Percentiles rank a stretch among this genome's conserved stretches.
These are phyloP conservation scores for Actinia tenebrosa DNA, from an alignment of 64 coral and sea anemone species.

Conservation along the genomic window DNA sequence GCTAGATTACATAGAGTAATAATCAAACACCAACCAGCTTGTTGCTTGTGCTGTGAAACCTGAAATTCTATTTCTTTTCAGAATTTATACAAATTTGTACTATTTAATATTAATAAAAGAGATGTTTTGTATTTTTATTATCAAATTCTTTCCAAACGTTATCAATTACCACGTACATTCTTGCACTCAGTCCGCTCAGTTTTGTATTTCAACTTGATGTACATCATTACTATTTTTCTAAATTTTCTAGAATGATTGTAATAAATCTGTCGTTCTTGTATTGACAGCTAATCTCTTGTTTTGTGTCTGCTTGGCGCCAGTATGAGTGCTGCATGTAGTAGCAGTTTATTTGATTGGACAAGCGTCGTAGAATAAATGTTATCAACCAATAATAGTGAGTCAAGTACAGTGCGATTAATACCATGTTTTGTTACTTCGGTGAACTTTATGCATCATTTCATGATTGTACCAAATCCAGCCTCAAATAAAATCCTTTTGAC, in stretches of 20 bases:
- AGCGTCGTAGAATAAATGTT: neutral
- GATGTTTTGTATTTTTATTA: conserved; percentile 25
- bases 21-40: neutral
- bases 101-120: conserved; percentile 24
- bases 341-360: neutral
- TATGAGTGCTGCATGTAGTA: too few species aligned
- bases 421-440: too few species aligned
- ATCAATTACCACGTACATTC: neutral
- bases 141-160: neutral
- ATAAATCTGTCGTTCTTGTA: neutral
- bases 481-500: too few species aligned
- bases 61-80: neutral
- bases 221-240: conserved; percentile 7
- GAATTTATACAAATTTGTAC: conserved; percentile 15
- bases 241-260: neutral
- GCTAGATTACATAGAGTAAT: conserved; percentile 90
- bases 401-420: too few species aligned
- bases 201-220: conserved; percentile 6
- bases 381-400: too few species aligned
- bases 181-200: neutral
- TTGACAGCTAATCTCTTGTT: neutral
- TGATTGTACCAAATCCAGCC: too few species aligned
- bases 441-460: too few species aligned
- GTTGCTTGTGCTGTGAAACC: neutral
- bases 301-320: neutral